Evolutionary conservation across 2,888 invertebrate species (phyloP).

Genomic region (Bellardia pandia): DNA sequence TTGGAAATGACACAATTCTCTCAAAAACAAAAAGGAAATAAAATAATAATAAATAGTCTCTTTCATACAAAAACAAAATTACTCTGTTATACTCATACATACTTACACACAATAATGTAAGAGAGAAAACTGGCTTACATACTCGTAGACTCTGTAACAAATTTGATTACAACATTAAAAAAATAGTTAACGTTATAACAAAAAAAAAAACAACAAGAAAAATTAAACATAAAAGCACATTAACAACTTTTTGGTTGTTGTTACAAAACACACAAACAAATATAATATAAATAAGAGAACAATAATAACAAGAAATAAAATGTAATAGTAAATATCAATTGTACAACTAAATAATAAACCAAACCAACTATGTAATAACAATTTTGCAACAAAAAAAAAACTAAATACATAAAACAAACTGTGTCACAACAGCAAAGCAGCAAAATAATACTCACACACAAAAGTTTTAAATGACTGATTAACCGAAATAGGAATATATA

Average conservation of each 20-base stretch:
- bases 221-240: background rate
- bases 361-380: too few relatives aligned
- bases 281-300: background rate
- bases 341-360: background rate
- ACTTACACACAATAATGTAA: background rate
- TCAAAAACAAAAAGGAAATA: background rate
- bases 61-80: background rate
- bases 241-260: conserved; percentile 15
- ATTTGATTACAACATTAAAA: background rate
- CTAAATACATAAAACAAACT: background rate
- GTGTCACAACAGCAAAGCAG: background rate
- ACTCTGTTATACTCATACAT: too few relatives aligned
- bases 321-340: conserved; percentile 6
- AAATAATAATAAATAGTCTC: background rate
- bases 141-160: background rate
- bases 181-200: background rate
- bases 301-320: conserved; percentile 2
- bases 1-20: background rate
- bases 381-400: background rate
- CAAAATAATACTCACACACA: conserved; percentile 1
- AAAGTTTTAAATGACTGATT: conserved; percentile 56
- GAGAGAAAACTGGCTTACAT: background rate
- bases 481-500: background rate
- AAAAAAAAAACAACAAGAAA: background rate
- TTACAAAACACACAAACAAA: background rate